These are phyloP conservation scores for Sturnus vulgaris DNA, from an alignment of 2,113 vertebrate genomes.

Conservation along the genomic window DNA sequence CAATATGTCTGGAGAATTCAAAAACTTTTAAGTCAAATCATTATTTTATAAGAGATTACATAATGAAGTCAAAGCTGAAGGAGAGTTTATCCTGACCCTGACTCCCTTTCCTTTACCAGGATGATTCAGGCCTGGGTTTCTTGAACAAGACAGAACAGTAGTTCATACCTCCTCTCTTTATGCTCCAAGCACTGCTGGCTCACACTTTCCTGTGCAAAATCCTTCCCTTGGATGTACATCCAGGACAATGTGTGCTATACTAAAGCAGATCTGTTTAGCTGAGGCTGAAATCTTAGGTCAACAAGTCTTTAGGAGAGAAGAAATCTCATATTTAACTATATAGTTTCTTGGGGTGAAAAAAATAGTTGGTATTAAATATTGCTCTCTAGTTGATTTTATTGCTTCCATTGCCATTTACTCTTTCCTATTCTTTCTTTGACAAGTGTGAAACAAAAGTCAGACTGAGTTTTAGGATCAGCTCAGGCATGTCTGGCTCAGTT, in stretches of 20 bases:
- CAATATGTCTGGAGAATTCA: neutral
- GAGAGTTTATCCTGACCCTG: neutral
- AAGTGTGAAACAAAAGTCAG: neutral
- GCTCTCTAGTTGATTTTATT: neutral
- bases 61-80: neutral
- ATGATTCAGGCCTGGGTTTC: neutral
- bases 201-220: neutral
- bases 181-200: neutral
- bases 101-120: neutral
- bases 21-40: neutral
- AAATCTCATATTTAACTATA: neutral
- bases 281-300: neutral
- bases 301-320: neutral
- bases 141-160: neutral
- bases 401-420: neutral
- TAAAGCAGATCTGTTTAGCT: neutral
- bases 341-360: neutral
- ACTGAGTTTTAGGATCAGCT: neutral
- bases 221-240: neutral
- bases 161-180: neutral
- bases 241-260: neutral
- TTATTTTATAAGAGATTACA: neutral
- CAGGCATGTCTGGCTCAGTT: neutral
- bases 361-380: neutral
- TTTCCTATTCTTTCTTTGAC: neutral